These are phyloP conservation scores for Onychostoma macrolepis DNA, from an alignment of 2,113 vertebrate species.

Conservation along the genomic window DNA sequence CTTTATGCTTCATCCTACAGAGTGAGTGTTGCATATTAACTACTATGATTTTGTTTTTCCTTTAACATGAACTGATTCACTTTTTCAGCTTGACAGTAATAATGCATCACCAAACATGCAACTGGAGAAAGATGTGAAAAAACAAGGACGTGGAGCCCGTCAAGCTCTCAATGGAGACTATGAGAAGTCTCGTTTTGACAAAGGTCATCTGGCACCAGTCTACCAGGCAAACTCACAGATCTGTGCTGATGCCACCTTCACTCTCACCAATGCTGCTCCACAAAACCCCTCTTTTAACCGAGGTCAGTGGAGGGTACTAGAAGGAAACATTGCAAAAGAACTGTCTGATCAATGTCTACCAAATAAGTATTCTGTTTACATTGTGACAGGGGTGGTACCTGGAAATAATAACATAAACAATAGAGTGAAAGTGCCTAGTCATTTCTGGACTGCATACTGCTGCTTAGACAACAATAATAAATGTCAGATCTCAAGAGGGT, in stretches of 20 bases:
- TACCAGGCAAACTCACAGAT: not conserved
- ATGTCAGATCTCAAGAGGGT: not conserved
- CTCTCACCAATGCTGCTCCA: constrained; percentile 48
- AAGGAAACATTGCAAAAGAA: too few relatives aligned
- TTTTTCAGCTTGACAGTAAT: not conserved
- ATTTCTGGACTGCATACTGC: constrained; percentile 24
- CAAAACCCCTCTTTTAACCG: not conserved
- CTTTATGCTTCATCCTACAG: too few relatives aligned
- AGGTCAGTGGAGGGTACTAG: too few relatives aligned
- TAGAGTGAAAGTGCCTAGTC: not conserved
- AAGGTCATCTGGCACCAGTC: constrained; percentile 31
- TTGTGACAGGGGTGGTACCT: too few relatives aligned
- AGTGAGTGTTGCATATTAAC: too few relatives aligned
- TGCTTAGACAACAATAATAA: not conserved
- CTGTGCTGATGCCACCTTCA: not conserved
- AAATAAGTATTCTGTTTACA: too few relatives aligned
- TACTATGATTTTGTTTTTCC: too few relatives aligned
- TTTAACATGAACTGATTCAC: too few relatives aligned
- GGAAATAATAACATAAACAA: accelerated
- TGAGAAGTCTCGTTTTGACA: accelerated
- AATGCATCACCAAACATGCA: not conserved
- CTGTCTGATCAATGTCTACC: too few relatives aligned
- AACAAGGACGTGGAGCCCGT: accelerated
- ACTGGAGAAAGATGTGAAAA: not conserved
- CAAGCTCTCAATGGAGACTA: not conserved